Conservation (phyloP, 2,888 invertebrate species). For the Pheosia tremula region DNA sequence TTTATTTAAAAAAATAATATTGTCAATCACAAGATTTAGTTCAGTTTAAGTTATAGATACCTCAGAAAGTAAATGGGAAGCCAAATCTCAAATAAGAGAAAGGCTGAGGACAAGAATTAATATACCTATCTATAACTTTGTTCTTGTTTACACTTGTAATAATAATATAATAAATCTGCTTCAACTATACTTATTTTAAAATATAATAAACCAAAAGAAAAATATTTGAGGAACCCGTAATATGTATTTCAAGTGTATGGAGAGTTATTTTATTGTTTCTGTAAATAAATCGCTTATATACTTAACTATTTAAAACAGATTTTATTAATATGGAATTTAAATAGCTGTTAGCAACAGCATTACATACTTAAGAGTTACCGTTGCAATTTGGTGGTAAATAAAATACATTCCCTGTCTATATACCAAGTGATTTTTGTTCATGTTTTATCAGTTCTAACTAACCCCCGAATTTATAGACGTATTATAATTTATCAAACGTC, state of each 20-base stretch:
- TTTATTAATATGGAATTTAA: not conserved
- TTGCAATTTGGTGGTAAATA: slow-evolving; percentile 31
- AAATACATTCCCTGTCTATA: slow-evolving; percentile 44
- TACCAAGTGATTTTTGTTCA: not conserved
- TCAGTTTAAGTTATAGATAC: no score
- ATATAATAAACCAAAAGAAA: no score
- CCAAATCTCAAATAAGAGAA: no score
- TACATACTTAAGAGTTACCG: slow-evolving; percentile 15
- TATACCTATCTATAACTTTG: no score
- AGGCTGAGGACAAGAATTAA: no score
- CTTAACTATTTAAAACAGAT: not conserved
- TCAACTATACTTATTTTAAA: no score
- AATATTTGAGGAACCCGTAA: not conserved
- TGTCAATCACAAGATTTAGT: not conserved
- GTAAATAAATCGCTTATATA: slow-evolving; percentile 12
- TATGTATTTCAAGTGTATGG: not conserved
- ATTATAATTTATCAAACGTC: no score
- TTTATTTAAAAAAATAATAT: slow-evolving; percentile 42
- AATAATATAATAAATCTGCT: no score
- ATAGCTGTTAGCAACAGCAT: not conserved
- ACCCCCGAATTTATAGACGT: no score
- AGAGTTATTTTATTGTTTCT: slow-evolving; percentile 13
- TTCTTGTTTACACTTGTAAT: no score
- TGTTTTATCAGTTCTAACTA: no score
- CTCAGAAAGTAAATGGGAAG: no score